Percentiles rank a stretch among this genome's conserved stretches.
Evolutionary conservation across 2,113 vertebrate genomes (phyloP).

Genomic region (Isichthys henryi): DNA sequence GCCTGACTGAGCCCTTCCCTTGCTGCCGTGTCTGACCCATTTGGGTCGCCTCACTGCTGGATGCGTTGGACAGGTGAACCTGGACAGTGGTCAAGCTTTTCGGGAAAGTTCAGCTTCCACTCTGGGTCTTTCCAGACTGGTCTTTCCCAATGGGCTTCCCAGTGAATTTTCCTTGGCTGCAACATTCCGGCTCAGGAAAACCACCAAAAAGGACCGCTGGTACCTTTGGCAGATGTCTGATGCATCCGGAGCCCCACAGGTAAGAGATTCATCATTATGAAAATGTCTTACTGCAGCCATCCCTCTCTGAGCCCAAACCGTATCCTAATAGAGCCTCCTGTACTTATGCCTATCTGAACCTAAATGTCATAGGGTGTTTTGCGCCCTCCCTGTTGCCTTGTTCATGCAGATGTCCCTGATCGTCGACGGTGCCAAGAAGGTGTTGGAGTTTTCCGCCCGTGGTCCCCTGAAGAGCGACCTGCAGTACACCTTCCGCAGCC

Average conservation of each 20-base stretch:
- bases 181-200: constrained; percentile 77
- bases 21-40: not conserved
- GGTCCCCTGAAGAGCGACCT: constrained; percentile 63
- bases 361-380: not conserved
- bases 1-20: not conserved
- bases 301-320: not conserved
- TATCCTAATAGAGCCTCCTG: not conserved
- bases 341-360: not conserved
- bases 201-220: constrained; percentile 87
- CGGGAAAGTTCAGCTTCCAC: not conserved
- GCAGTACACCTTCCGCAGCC: constrained; percentile 80
- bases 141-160: constrained; percentile 82
- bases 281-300: not conserved
- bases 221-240: constrained; percentile 86
- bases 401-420: constrained; percentile 71
- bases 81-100: not conserved
- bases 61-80: not conserved
- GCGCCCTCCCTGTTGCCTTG: not conserved
- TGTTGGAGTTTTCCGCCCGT: constrained; percentile 74
- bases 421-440: constrained; percentile 79
- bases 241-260: constrained; percentile 54
- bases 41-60: not conserved
- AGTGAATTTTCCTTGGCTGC: constrained; percentile 75
- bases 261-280: not conserved
- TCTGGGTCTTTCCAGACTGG: constrained; percentile 50